Conservation (phyloP, 1,140 invertebrate genomes). For the Drosophila burlai region DNA sequence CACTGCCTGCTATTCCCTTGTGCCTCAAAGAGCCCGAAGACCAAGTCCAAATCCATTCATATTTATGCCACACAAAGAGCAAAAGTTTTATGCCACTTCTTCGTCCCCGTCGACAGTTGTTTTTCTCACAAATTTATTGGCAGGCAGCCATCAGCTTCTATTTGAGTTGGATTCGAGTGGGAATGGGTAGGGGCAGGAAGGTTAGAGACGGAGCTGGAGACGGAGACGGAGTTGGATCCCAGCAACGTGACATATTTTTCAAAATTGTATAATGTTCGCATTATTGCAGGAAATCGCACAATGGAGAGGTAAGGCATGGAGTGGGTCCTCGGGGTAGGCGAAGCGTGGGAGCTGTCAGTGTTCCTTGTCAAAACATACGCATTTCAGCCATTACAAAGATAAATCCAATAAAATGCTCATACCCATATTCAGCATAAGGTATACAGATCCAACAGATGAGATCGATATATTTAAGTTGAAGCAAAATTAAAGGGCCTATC, state of each 20-base stretch:
- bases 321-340: neutral
- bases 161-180: slow-evolving; percentile 35
- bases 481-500: neutral
- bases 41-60: slow-evolving; percentile 73
- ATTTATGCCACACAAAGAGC: slow-evolving; percentile 76
- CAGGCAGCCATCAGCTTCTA: slow-evolving; percentile 67
- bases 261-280: slow-evolving; percentile 67
- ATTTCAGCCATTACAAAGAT: slow-evolving; percentile 24
- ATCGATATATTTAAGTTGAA: neutral
- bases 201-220: neutral
- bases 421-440: neutral
- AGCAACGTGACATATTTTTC: slow-evolving; percentile 72
- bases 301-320: slow-evolving; percentile 6
- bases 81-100: slow-evolving; percentile 74
- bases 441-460: neutral
- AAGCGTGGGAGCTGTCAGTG: slow-evolving; percentile 34
- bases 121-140: slow-evolving; percentile 76
- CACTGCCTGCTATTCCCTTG: slow-evolving; percentile 8
- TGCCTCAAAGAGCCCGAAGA: slow-evolving; percentile 1
- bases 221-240: slow-evolving; percentile 3
- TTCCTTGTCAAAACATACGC: slow-evolving; percentile 44
- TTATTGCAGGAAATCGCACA: slow-evolving; percentile 62
- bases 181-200: neutral
- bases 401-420: slow-evolving; percentile 25
- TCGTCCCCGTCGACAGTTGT: slow-evolving; percentile 69